Evolutionary conservation across 2,797 vertebrate genomes (phyloP).

Genomic region (Sciaenops ocellatus): DNA sequence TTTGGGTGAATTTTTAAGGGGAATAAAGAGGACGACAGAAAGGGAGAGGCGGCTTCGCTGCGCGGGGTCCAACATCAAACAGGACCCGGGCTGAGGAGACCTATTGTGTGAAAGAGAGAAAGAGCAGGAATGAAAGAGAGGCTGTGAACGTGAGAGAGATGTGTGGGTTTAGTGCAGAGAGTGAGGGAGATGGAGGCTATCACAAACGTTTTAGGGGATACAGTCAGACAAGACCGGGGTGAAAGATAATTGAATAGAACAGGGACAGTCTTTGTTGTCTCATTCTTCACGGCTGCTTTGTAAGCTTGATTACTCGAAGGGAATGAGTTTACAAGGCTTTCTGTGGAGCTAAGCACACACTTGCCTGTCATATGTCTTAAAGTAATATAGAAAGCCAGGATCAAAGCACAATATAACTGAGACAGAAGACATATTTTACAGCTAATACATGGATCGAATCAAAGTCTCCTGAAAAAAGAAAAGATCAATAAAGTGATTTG

Average conservation of each 20-base stretch:
- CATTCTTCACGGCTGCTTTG: conserved; percentile 51
- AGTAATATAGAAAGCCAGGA: conserved; percentile 58
- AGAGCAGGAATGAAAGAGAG: conserved; percentile 46
- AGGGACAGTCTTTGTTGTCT: conserved; percentile 56
- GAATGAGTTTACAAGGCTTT: conserved; percentile 19
- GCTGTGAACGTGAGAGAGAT: conserved; percentile 41
- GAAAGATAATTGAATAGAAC: conserved; percentile 61
- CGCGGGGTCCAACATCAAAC: conserved; percentile 62
- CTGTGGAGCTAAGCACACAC: conserved; percentile 18
- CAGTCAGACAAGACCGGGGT: conserved; percentile 45
- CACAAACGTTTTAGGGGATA: conserved; percentile 55
- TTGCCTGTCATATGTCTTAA: conserved; percentile 54
- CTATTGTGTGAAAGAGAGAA: conserved; percentile 59
- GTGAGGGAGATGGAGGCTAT: conserved; percentile 59
- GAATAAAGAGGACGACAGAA: conserved; percentile 30
- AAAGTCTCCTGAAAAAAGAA: neutral
- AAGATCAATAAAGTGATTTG: conserved; percentile 60
- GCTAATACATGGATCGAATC: conserved; percentile 50
- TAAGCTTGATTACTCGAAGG: conserved; percentile 59
- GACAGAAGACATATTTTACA: conserved; percentile 53
- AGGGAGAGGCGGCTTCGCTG: conserved; percentile 13
- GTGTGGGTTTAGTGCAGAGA: conserved; percentile 39
- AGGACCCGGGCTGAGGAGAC: conserved; percentile 33
- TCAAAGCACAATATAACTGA: conserved; percentile 55
- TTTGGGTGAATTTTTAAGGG: conserved; percentile 46